Conservation (phyloP, 2,797 vertebrate species). For the Galaxias olidus region DNA sequence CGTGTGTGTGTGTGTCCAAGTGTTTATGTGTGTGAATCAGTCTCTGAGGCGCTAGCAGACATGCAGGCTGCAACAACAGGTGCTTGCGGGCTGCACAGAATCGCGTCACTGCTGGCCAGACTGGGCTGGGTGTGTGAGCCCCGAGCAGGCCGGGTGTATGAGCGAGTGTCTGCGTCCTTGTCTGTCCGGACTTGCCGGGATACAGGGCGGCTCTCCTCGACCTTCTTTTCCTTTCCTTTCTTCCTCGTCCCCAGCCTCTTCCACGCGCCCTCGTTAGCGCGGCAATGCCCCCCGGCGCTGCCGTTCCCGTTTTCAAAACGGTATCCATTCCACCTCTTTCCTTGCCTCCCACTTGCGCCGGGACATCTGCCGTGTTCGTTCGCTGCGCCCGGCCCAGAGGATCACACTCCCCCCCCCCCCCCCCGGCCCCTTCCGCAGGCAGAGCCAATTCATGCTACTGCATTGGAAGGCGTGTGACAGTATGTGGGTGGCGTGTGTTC, state of each 20-base stretch:
- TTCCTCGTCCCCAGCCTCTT: background rate
- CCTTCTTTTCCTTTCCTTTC: constrained; percentile 3
- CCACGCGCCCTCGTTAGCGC: too few relatives aligned
- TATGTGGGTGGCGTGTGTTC: background rate
- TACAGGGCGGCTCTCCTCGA: background rate
- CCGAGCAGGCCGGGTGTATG: background rate
- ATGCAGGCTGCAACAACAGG: constrained; percentile 57
- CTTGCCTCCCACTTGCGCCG: background rate
- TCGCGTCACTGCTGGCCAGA: constrained; percentile 50
- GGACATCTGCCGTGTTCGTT: constrained; percentile 1
- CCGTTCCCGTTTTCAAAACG: background rate
- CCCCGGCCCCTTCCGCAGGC: too few relatives aligned
- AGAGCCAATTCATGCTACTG: background rate
- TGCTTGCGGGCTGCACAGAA: constrained; percentile 45
- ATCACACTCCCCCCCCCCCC: background rate
- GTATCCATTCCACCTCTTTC: background rate
- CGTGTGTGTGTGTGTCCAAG: background rate
- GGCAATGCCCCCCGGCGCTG: too few relatives aligned
- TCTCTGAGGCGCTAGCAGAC: constrained; percentile 6
- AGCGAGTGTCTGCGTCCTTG: background rate
- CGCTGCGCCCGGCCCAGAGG: background rate
- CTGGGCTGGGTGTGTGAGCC: background rate
- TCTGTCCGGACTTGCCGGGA: constrained; percentile 21
- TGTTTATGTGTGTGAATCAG: background rate
- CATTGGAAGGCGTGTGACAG: background rate